These are phyloP conservation scores for Chaenodraco wilsoni DNA, from an alignment of 2,797 vertebrate species.

Conservation along the genomic window DNA sequence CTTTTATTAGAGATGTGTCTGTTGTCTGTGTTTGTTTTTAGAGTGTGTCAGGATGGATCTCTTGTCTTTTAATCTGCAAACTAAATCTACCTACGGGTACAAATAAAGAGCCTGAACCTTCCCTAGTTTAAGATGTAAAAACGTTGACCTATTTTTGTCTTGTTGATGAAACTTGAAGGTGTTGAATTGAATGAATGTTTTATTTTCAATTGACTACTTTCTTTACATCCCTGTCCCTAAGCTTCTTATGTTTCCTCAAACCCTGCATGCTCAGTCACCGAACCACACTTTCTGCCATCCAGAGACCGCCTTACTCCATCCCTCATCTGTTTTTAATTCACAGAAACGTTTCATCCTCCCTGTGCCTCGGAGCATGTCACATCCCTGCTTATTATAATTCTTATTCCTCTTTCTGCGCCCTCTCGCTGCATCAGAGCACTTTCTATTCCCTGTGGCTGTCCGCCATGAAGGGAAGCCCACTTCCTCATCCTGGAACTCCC, in stretches of 20 bases:
- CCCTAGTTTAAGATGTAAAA: too few species aligned
- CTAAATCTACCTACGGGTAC: too few species aligned
- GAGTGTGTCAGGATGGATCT: too few species aligned
- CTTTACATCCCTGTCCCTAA: too few species aligned
- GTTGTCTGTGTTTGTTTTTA: too few species aligned
- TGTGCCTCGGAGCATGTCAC: not conserved
- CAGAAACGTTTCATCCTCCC: constrained; percentile 7
- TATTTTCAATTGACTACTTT: not conserved
- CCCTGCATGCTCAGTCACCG: too few species aligned
- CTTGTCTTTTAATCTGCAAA: too few species aligned
- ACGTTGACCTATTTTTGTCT: too few species aligned
- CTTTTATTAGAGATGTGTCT: too few species aligned
- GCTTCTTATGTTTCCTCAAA: too few species aligned
- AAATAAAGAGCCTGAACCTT: too few species aligned
- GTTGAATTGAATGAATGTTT: not conserved
- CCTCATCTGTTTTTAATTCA: constrained; percentile 14
- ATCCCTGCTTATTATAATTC: constrained; percentile 19
- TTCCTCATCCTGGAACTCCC: constrained; percentile 82
- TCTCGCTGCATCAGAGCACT: constrained; percentile 51
- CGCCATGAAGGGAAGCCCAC: constrained; percentile 72
- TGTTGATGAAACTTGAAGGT: too few species aligned
- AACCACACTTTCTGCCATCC: constrained; percentile 9
- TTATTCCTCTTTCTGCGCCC: constrained; percentile 53
- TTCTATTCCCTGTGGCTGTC: constrained; percentile 71
- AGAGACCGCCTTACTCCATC: constrained; percentile 3